Evolutionary conservation across 2,113 vertebrate genomes (phyloP), one percentile per base, ranked within the genome.

Genomic region (Tor tambroides): DNA sequence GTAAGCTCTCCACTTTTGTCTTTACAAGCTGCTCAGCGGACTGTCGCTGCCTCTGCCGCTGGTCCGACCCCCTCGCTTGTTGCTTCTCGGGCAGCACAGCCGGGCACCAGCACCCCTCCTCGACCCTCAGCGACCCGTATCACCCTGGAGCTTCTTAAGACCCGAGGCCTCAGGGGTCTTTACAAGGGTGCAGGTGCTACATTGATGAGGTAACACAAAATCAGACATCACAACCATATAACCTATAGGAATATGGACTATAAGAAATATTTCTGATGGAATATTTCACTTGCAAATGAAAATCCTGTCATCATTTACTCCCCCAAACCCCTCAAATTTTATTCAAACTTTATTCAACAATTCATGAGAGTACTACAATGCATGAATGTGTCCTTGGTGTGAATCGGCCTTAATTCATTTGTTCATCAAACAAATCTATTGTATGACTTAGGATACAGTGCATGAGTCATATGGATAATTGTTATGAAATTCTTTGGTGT

Each of bases 141-240:
- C 46, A 94, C 95, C 1, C 12, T 87, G 90, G 91, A 96, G 81
- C 93, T 97, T 65, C 91, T 96, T 59, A 94, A 72, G 75, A 95
- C 94, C 0, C 93, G 90, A 8, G 96, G 96, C 5, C 86, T 96
- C 82, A 90, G 91, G 4, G 96, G 95, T 14, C 94, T 97, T 49
- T 96, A 96, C 89, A 94, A 90, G 30, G 96, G 96, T 5, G 93
- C 94, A 28, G 95, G 96, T 28, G 96, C 94, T 85, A 96, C 96
- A 0, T 91, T 97, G 85, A 93, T 97, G 91, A 96, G 97, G 97
- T 97, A 51, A 94, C 76, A 88, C n/a, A 89, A 63, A 69, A 3
- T 30, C 26, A 59, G 61, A n/a, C n/a, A n/a, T n/a, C n/a, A n/a
- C n/a, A n/a, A 46, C 49, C 54, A 85, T 26, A 35, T 35, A 14